Conservation (phyloP, 1,140 invertebrate species). For the Chironomus striatipennis region DNA sequence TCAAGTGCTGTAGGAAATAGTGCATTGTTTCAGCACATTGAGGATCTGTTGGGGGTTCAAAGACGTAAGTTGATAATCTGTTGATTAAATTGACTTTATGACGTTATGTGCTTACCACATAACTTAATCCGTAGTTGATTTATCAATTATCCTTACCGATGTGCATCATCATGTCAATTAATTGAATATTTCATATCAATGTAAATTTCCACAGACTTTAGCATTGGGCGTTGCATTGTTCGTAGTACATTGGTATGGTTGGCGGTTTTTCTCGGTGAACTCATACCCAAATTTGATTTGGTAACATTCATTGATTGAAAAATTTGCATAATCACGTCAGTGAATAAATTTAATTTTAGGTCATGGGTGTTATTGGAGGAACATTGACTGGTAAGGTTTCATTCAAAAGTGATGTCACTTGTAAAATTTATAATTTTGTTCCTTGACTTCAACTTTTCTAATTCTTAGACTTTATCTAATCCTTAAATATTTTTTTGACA, state of each 20-base stretch:
- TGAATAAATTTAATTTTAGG: too few species aligned
- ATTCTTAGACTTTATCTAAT: too few species aligned
- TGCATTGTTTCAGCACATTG: constrained; percentile 64
- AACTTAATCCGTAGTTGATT: too few species aligned
- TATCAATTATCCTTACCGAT: too few species aligned
- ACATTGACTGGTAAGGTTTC: constrained; percentile 50
- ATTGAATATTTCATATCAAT: neutral
- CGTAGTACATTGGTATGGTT: constrained; percentile 60
- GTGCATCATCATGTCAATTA: too few species aligned
- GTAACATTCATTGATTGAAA: constrained; percentile 29
- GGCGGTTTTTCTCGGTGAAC: constrained; percentile 68
- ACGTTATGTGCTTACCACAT: too few species aligned
- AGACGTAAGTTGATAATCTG: constrained; percentile 41
- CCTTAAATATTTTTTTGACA: too few species aligned
- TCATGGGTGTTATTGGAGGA: constrained; percentile 79
- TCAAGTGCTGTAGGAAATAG: constrained; percentile 65
- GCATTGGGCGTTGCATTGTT: constrained; percentile 61
- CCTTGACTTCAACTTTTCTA: too few species aligned
- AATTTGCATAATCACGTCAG: too few species aligned
- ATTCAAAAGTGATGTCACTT: too few species aligned
- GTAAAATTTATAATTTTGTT: too few species aligned
- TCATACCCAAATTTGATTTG: constrained; percentile 79
- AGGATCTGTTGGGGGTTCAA: constrained; percentile 50
- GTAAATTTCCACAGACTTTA: constrained; percentile 57
- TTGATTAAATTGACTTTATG: neutral